Evolutionary conservation across 2,113 vertebrate genomes (phyloP).

Genomic region (Onychostoma macrolepis): DNA sequence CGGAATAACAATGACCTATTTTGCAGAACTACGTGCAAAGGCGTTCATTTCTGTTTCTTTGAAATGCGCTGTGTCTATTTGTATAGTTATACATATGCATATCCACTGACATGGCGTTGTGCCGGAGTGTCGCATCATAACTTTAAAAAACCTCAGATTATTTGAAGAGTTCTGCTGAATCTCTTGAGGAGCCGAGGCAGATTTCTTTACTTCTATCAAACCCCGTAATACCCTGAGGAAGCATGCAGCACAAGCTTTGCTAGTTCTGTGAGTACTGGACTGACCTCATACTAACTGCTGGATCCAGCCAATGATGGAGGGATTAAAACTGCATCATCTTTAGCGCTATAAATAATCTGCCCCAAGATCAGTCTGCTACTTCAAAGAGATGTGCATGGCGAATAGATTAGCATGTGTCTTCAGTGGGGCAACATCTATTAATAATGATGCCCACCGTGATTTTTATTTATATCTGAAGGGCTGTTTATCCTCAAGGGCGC

Average conservation of each 20-base stretch:
- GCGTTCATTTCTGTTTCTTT: slow-evolving; percentile 63
- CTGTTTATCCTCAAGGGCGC: slow-evolving; percentile 55
- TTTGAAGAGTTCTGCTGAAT: slow-evolving; percentile 31
- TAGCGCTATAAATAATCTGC: slow-evolving; percentile 75
- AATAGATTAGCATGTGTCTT: slow-evolving; percentile 72
- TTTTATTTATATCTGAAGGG: slow-evolving; percentile 57
- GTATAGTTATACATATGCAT: slow-evolving; percentile 36
- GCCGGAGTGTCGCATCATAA: slow-evolving; percentile 30
- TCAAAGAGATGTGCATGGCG: slow-evolving; percentile 75
- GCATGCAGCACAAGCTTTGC: slow-evolving; percentile 19
- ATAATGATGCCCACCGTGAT: slow-evolving; percentile 59
- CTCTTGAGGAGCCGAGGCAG: slow-evolving; percentile 24
- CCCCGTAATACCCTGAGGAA: slow-evolving; percentile 36
- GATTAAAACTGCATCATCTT: slow-evolving; percentile 67
- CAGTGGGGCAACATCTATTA: slow-evolving; percentile 66
- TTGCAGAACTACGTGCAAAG: slow-evolving; percentile 66
- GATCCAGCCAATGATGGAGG: slow-evolving; percentile 21
- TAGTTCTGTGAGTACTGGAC: slow-evolving; percentile 27
- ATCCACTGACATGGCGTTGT: slow-evolving; percentile 29
- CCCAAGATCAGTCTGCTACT: slow-evolving; percentile 71
- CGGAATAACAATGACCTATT: slow-evolving; percentile 76
- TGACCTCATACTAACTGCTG: slow-evolving; percentile 42
- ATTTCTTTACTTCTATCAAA: slow-evolving; percentile 45
- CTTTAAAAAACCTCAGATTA: slow-evolving; percentile 22
- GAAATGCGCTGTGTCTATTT: slow-evolving; percentile 39